Evolutionary conservation across 2,113 vertebrate genomes (phyloP), one percentile per base, ranked within the genome.

Genomic region (Stomatorhinus ivindoensis): DNA sequence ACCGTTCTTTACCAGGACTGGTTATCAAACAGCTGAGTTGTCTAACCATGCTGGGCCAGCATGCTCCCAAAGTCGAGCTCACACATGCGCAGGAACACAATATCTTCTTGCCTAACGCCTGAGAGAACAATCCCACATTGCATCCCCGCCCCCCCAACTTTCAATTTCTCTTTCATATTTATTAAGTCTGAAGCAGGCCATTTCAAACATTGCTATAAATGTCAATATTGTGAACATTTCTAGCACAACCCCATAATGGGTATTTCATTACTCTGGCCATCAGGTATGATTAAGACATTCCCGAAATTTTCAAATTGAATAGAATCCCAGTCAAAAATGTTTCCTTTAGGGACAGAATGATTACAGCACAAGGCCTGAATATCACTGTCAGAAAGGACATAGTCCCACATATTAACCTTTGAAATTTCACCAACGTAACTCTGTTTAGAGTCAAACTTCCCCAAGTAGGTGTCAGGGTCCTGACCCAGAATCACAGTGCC

Each of bases 321-420:
- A n/a, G 92, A 93, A 91, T 82, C 92, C 96, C 97, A 97, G 90
- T 96, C 95, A 4, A 97, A 96, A 87, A 97, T 90, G 51, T 96
- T 96, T 11, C 95, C 95, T 48, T 93, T 94, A 7, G 93, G 93
- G 42, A 95, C 92, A 69, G 92, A 92, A 89, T 93, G 92, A 0
- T 91, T 93, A 5, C 94, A 92, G 90, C 95, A 94, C 91, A 96
- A 93, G 35, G 92, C 93, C 89, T 94, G 94, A 35, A 97, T 95
- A 88, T 95, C 91, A 61, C 90, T 94, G 42, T 94, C 92, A 1
- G 95, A 92, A 10, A 97, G 93, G 4, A 96, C 95, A 39, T 91
- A 95, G 91, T 96, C 96, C 97, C 96, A 97, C 96, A 97, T 96
- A 58, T 96, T 95, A 83, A 97, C 91, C 44, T 96, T 96, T 0